Evolutionary conservation across 1,140 invertebrate genomes (phyloP).

Genomic region (Charaxes varanes): DNA sequence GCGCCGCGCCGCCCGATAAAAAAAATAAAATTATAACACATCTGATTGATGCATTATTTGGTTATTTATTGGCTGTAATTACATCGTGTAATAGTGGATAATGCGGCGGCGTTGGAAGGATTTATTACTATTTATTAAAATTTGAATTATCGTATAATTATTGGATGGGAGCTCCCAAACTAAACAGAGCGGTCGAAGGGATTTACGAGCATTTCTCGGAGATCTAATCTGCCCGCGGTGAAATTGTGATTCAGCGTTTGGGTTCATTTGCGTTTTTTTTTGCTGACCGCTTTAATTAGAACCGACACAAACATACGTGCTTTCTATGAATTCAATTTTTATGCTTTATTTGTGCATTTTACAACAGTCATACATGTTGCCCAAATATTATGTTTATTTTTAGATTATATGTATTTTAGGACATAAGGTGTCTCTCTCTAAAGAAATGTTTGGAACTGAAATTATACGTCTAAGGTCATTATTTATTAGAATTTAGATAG

Average conservation of each 20-base stretch:
- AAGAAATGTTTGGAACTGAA: no score
- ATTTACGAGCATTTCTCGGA: conserved; percentile 61
- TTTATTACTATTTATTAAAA: conserved; percentile 73
- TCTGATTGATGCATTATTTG: conserved; percentile 73
- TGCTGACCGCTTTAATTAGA: no score
- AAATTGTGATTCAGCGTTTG: conserved; percentile 22
- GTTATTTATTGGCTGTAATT: conserved; percentile 71
- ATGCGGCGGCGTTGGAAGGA: conserved; percentile 52
- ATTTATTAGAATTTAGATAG: no score
- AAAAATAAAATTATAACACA: conserved; percentile 69
- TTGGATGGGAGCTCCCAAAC: conserved; percentile 61
- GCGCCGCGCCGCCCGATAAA: conserved; percentile 42
- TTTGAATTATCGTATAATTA: conserved; percentile 73
- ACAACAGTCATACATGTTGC: no score
- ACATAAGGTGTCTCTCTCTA: no score
- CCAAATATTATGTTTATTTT: no score
- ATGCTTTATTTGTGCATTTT: no score
- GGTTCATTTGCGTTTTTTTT: neutral
- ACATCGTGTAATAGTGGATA: conserved; percentile 69
- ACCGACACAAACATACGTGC: no score
- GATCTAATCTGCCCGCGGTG: conserved; percentile 40
- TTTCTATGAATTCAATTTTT: no score
- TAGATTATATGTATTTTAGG: no score
- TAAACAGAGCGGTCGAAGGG: conserved; percentile 61
- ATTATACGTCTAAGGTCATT: no score